These are phyloP conservation scores for Vulpes lagopus DNA, from an alignment of 2,113 vertebrate species.

Conservation along the genomic window DNA sequence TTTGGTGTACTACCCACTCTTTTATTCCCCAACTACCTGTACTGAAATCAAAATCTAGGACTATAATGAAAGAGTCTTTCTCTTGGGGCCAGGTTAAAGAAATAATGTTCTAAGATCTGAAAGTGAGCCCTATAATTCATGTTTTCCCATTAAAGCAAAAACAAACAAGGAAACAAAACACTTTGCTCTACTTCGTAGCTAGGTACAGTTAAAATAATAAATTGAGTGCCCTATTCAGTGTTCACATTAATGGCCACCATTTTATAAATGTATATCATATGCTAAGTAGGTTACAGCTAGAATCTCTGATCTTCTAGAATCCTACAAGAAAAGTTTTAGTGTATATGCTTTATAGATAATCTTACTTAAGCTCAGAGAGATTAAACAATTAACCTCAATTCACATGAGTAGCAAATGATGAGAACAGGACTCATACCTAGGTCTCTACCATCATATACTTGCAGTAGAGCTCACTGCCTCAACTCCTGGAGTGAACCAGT, in stretches of 20 bases:
- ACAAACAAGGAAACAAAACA: not conserved
- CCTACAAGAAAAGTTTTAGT: not conserved
- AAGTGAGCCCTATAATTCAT: not conserved
- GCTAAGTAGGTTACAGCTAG: not conserved
- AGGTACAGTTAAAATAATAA: not conserved
- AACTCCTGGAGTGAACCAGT: not conserved
- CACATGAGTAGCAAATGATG: not conserved
- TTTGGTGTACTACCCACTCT: not conserved
- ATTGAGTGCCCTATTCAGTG: not conserved
- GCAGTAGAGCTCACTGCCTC: not conserved
- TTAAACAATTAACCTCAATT: not conserved
- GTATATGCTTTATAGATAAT: not conserved
- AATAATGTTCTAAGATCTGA: not conserved
- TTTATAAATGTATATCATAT: not conserved
- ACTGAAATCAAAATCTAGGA: not conserved
- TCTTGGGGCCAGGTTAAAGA: not conserved
- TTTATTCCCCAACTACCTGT: not conserved
- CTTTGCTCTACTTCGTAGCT: not conserved
- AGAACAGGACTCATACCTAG: not conserved
- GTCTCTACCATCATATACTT: not conserved
- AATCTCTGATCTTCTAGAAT: not conserved
- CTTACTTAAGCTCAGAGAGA: not conserved
- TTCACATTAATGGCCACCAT: not conserved
- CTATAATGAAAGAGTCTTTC: not conserved
- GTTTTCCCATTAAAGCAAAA: not conserved